A percentile compares a stretch with the other conserved stretches of the same genome.
Evolutionary conservation across 2,797 vertebrate species (phyloP).

Genomic region (Telmatherina bonti): DNA sequence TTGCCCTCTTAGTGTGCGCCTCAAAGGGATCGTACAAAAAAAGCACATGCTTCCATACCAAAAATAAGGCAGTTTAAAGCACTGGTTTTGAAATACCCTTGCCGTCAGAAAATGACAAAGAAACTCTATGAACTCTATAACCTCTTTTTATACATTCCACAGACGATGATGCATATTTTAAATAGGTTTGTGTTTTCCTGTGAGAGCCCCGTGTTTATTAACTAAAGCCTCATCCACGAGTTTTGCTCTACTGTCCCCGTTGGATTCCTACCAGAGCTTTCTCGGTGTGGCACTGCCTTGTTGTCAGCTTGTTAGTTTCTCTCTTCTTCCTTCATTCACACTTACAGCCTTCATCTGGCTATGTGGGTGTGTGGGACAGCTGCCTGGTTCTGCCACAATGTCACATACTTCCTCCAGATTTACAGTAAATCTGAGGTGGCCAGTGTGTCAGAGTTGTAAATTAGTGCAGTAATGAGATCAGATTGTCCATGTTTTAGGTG

Average conservation of each 20-base stretch:
- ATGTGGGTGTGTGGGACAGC: constrained; percentile 63
- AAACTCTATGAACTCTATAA: too few relatives aligned
- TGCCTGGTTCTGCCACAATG: constrained; percentile 51
- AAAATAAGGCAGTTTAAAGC: constrained; percentile 24
- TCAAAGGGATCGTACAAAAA: constrained; percentile 55
- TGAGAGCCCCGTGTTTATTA: constrained; percentile 48
- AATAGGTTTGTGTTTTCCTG: constrained; percentile 37
- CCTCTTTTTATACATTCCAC: neutral
- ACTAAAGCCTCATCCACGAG: constrained; percentile 44
- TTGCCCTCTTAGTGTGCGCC: constrained; percentile 46
- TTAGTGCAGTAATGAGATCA: constrained; percentile 34
- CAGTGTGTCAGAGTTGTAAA: constrained; percentile 55
- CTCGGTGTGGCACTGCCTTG: constrained; percentile 32
- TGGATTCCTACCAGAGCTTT: constrained; percentile 57
- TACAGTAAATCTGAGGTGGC: constrained; percentile 57
- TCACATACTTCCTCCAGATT: constrained; percentile 38
- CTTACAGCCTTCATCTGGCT: constrained; percentile 59
- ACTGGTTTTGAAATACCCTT: constrained; percentile 16
- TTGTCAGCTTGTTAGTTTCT: constrained; percentile 55
- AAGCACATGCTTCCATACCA: constrained; percentile 24
- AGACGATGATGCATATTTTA: constrained; percentile 15
- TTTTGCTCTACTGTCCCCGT: constrained; percentile 50
- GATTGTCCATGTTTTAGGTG: constrained; percentile 16
- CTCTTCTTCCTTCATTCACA: constrained; percentile 64
- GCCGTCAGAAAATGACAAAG: constrained; percentile 9